A percentile compares a stretch with the other conserved stretches of the same genome.
These are phyloP conservation scores for Papilio elwesi DNA, from an alignment of 2,888 invertebrate genomes.

Conservation along the genomic window DNA sequence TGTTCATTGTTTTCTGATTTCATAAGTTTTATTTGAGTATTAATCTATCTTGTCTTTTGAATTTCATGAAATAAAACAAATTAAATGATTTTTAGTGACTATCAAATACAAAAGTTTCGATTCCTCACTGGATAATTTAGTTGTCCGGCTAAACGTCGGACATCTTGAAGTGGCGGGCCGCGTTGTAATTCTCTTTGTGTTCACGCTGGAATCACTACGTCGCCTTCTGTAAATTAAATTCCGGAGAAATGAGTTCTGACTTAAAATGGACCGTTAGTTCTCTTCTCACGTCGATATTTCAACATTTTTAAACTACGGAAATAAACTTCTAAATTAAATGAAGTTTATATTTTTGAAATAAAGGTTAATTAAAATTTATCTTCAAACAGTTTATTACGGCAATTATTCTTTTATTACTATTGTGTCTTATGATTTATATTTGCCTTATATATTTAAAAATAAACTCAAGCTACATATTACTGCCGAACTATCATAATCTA, in stretches of 20 bases:
- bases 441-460: no score
- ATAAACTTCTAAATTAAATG: conserved; percentile 22
- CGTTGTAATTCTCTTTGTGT: conserved; percentile 35
- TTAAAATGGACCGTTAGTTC: conserved; percentile 34
- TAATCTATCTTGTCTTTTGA: no score
- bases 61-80: background rate
- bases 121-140: conserved; percentile 1
- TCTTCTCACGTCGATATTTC: conserved; percentile 34
- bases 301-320: conserved; percentile 22
- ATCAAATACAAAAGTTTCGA: background rate
- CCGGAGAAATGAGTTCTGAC: conserved; percentile 32
- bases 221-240: conserved; percentile 37
- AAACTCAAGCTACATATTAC: no score
- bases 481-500: no score
- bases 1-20: no score
- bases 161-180: conserved; percentile 21
- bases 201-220: conserved; percentile 34
- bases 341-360: background rate
- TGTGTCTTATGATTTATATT: no score
- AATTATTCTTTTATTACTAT: no score
- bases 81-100: background rate
- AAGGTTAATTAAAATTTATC: no score
- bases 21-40: no score
- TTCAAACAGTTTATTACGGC: no score
- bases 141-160: conserved; percentile 22